Percentiles rank a stretch among this genome's conserved stretches.
Evolutionary conservation across 2,797 vertebrate genomes (phyloP).

Genomic region (Takifugu ocellatus): DNA sequence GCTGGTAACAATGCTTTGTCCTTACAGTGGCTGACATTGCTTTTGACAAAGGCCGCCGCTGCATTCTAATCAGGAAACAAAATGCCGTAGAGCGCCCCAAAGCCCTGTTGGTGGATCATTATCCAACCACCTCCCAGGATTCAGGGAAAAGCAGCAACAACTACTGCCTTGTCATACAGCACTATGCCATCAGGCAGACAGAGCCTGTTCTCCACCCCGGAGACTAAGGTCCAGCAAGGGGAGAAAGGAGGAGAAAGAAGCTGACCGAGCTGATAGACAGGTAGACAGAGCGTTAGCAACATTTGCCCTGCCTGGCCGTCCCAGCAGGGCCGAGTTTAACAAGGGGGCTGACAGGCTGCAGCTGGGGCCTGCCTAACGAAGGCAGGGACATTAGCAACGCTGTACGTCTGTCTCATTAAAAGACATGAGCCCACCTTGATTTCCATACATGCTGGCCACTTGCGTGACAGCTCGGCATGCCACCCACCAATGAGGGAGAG

Average conservation of each 20-base stretch:
- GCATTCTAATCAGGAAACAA: conserved; percentile 98
- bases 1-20: conserved; percentile 90
- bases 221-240: conserved; percentile 84
- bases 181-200: conserved; percentile 85
- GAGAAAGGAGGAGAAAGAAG: conserved; percentile 82
- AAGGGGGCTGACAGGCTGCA: conserved; percentile 92
- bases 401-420: conserved; percentile 99
- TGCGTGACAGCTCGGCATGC: conserved; percentile 88
- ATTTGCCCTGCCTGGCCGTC: conserved; percentile 57
- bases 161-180: conserved; percentile 76
- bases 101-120: conserved; percentile 88
- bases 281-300: conserved; percentile 82
- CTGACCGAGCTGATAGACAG: conserved; percentile 86
- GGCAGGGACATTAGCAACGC: conserved; percentile 93
- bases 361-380: conserved; percentile 92
- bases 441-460: conserved; percentile 81
- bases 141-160: conserved; percentile 47
- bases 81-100: conserved; percentile 82
- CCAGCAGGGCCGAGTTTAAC: conserved; percentile 73
- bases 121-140: conserved; percentile 79
- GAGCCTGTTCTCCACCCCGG: conserved; percentile 76
- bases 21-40: conserved; percentile 86
- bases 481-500: conserved; percentile 77
- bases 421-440: conserved; percentile 98
- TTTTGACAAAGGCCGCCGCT: conserved; percentile 92